A percentile compares a stretch with the other conserved stretches of the same genome.
Conservation (phyloP, 1,140 invertebrate species). For the Aphelinus atriplicis region DNA sequence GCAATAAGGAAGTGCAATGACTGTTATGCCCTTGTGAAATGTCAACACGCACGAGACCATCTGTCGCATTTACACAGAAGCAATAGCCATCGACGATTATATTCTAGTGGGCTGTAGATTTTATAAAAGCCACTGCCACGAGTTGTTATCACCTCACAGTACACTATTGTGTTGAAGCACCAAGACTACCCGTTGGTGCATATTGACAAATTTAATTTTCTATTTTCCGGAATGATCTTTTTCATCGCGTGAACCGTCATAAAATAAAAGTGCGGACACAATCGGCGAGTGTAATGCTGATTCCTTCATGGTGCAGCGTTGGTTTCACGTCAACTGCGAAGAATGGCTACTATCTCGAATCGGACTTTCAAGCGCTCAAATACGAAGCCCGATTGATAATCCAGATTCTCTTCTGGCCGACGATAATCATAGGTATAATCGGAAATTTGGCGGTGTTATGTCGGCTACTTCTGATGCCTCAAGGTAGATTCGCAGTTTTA, state of each 20-base stretch:
- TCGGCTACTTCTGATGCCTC: conserved; percentile 39
- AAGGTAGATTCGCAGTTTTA: conserved; percentile 35
- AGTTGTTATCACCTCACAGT: conserved; percentile 1
- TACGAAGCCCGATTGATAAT: conserved; percentile 27
- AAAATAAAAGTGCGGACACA: no score
- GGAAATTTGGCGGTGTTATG: conserved; percentile 45
- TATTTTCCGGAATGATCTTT: no score
- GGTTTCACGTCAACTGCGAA: background rate
- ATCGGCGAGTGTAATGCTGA: no score
- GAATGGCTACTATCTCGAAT: background rate
- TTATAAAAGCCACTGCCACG: conserved; percentile 14
- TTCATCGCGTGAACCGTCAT: no score
- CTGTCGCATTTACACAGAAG: conserved; percentile 1
- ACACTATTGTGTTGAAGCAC: no score
- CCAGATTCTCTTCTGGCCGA: conserved; percentile 48
- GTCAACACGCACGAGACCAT: conserved; percentile 19
- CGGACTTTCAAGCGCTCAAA: conserved; percentile 1
- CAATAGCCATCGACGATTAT: conserved; percentile 1
- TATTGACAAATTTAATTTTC: no score
- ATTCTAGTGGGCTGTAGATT: conserved; percentile 7
- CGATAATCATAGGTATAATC: conserved; percentile 43
- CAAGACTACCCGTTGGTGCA: no score
- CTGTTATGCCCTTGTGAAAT: background rate
- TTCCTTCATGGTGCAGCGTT: no score
- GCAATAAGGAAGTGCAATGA: conserved; percentile 16